Evolutionary conservation across 2,113 vertebrate species (phyloP).

Genomic region (Gambusia affinis): DNA sequence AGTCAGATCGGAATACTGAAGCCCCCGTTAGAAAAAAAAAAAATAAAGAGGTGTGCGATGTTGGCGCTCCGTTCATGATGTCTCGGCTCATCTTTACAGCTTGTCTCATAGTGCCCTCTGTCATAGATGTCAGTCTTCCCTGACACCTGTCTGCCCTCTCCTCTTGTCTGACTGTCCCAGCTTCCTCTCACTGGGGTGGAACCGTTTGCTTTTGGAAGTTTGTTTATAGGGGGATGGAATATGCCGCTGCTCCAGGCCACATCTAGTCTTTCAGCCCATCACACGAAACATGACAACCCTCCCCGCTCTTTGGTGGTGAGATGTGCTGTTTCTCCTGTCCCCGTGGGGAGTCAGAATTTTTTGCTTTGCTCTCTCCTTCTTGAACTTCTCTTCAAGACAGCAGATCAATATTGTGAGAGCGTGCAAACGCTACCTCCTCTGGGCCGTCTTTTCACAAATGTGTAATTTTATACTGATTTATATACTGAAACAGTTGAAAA

Average conservation of each 20-base stretch:
- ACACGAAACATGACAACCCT: constrained; percentile 80
- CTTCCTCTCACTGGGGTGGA: constrained; percentile 71
- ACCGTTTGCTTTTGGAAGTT: constrained; percentile 76
- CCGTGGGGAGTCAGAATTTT: constrained; percentile 71
- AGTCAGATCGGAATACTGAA: constrained; percentile 44
- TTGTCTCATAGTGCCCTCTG: constrained; percentile 60
- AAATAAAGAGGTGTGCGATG: constrained; percentile 29
- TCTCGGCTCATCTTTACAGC: constrained; percentile 47
- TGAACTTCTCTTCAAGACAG: constrained; percentile 75
- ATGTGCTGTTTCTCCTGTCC: constrained; percentile 70
- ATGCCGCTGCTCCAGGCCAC: constrained; percentile 69
- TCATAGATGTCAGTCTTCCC: constrained; percentile 63
- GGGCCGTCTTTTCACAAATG: constrained; percentile 62
- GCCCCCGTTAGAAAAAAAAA: constrained; percentile 15
- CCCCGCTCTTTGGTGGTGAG: constrained; percentile 78
- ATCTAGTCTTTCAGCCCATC: constrained; percentile 79
- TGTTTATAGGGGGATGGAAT: constrained; percentile 74
- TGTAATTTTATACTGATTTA: constrained; percentile 59
- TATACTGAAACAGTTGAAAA: constrained; percentile 34
- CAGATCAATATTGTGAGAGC: constrained; percentile 71
- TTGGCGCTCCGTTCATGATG: constrained; percentile 50
- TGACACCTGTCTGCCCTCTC: constrained; percentile 74
- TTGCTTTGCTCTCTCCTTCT: constrained; percentile 64
- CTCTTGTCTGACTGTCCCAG: constrained; percentile 65
- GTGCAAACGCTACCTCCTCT: constrained; percentile 62